Conservation (phyloP, 2,113 vertebrate genomes). For the Asarcornis scutulata region DNA sequence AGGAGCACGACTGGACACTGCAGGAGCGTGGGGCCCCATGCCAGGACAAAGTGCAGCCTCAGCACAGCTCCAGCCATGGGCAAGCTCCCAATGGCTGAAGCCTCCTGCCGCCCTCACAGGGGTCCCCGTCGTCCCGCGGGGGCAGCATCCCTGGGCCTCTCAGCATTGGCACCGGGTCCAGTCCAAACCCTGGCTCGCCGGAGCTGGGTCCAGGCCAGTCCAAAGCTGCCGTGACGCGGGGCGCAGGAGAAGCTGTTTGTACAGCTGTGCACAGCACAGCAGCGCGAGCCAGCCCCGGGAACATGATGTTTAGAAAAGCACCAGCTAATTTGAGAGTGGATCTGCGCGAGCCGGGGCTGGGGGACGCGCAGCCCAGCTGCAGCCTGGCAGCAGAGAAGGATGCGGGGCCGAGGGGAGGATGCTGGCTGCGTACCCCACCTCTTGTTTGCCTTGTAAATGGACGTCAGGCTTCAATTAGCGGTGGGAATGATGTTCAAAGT, state of each 20-base stretch:
- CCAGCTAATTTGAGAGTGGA: neutral
- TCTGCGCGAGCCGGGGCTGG: accelerated
- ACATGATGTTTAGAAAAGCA: neutral
- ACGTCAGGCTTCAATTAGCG: neutral
- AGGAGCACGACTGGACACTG: neutral
- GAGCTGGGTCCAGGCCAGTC: neutral
- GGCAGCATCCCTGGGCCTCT: neutral
- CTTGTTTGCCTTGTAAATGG: neutral
- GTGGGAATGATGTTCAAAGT: neutral
- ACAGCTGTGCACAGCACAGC: neutral
- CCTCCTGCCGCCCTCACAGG: accelerated
- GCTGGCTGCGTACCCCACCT: neutral
- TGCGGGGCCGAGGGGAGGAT: neutral
- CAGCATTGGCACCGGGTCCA: accelerated
- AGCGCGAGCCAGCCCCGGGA: neutral
- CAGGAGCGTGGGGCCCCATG: neutral
- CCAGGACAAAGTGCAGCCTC: neutral
- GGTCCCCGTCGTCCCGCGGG: accelerated
- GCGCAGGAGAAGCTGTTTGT: neutral
- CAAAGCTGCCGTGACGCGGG: accelerated
- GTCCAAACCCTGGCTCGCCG: accelerated
- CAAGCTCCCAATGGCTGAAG: accelerated
- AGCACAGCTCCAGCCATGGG: accelerated
- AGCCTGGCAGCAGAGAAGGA: neutral
- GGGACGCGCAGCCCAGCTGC: neutral